phyloP scores from a whole-genome alignment of 1,140 invertebrate genomes.

The Bombus balteatus region DNA sequence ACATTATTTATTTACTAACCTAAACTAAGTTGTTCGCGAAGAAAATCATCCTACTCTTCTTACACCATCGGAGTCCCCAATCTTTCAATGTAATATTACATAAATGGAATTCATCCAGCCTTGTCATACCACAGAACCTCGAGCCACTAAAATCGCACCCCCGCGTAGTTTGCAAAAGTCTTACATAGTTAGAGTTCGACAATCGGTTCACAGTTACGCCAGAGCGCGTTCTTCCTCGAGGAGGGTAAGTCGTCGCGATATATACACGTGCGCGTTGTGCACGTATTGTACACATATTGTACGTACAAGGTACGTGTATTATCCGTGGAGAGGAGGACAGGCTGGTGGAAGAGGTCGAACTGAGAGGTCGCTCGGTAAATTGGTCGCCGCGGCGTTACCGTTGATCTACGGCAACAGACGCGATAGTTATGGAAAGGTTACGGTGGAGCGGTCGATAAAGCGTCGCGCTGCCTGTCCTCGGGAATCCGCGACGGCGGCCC shows the following conservation, averaged over 20 bases:
- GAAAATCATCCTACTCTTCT: no score
- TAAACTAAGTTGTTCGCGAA: no score
- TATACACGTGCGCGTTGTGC: background rate
- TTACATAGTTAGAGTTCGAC: background rate
- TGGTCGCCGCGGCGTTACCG: slow-evolving; percentile 73
- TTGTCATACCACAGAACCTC: background rate
- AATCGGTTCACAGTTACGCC: slow-evolving; percentile 33
- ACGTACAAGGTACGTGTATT: slow-evolving; percentile 63
- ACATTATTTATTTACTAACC: no score
- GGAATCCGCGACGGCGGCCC: slow-evolving; percentile 63
- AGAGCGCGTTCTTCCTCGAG: slow-evolving; percentile 24
- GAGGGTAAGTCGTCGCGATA: slow-evolving; percentile 30
- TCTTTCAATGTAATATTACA: no score
- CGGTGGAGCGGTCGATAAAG: slow-evolving; percentile 70
- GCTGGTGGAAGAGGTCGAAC: slow-evolving; percentile 71
- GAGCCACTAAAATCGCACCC: background rate
- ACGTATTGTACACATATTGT: slow-evolving; percentile 33
- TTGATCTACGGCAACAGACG: slow-evolving; percentile 77
- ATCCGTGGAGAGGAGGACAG: slow-evolving; percentile 56
- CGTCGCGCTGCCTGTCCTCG: slow-evolving; percentile 71
- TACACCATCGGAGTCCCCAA: no score
- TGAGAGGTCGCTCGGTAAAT: slow-evolving; percentile 76
- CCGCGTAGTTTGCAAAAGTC: accelerated
- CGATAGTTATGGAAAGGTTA: slow-evolving; percentile 78
- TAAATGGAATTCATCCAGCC: no score